Conservation (phyloP, 2,888 invertebrate genomes). For the Drosophila bunnanda region DNA sequence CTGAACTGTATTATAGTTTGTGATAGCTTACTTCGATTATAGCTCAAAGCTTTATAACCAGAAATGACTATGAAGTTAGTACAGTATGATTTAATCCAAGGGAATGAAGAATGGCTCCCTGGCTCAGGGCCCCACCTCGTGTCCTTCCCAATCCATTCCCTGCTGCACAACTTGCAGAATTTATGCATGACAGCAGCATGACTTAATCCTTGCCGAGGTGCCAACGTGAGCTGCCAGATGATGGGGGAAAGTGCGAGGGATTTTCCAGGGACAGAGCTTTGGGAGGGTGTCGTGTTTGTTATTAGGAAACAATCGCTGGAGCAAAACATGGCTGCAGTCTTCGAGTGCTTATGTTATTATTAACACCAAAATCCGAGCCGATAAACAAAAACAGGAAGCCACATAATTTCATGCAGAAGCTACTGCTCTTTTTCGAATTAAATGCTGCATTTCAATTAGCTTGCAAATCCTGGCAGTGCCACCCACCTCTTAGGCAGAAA, state of each 20-base stretch:
- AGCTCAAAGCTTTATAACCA: neutral
- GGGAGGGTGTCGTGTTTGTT: slow-evolving; percentile 30
- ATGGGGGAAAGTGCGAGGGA: slow-evolving; percentile 23
- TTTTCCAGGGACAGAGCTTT: slow-evolving; percentile 29
- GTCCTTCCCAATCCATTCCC: neutral
- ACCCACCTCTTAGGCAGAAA: slow-evolving; percentile 21
- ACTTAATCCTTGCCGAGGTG: slow-evolving; percentile 66
- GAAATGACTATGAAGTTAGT: slow-evolving; percentile 1
- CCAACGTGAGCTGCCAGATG: slow-evolving; percentile 60
- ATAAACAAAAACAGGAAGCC: slow-evolving; percentile 46
- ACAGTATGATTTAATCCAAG: neutral
- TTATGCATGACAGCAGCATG: slow-evolving; percentile 68
- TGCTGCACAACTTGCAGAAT: slow-evolving; percentile 67
- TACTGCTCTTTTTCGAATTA: too few species aligned
- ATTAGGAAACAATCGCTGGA: slow-evolving; percentile 28
- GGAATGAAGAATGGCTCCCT: neutral
- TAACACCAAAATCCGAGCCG: slow-evolving; percentile 54
- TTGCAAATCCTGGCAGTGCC: slow-evolving; percentile 6
- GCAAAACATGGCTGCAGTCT: slow-evolving; percentile 9
- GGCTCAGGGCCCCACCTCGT: neutral
- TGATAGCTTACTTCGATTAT: neutral
- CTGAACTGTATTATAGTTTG: neutral
- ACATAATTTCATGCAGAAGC: neutral
- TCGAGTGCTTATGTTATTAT: slow-evolving; percentile 50
- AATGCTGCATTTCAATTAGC: slow-evolving; percentile 28